Percentiles rank a stretch among this genome's conserved stretches.
phyloP scores from a whole-genome alignment of 2,113 vertebrate genomes.

The Pangasianodon hypophthalmus region DNA sequence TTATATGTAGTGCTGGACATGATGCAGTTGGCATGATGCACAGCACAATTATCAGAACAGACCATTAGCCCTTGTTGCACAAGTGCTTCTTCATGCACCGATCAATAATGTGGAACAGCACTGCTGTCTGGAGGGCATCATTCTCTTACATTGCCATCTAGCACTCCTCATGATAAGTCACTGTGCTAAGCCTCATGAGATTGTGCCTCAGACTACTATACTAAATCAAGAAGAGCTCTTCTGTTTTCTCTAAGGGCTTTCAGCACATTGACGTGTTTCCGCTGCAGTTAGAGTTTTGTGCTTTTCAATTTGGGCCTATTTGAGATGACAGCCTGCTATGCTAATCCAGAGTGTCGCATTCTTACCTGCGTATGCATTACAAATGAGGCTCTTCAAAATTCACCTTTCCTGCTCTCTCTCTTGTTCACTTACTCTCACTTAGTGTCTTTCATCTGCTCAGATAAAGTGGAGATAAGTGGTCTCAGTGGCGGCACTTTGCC shows the following conservation, averaged over 20 bases:
- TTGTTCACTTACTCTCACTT: constrained; percentile 20
- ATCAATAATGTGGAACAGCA: constrained; percentile 68
- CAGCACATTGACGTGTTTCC: constrained; percentile 16
- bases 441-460: constrained; percentile 1
- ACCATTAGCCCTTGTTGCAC: constrained; percentile 70
- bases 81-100: constrained; percentile 74
- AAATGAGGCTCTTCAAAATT: constrained; percentile 46
- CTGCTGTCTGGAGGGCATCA: constrained; percentile 50
- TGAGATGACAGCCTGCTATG: not conserved
- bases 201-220: constrained; percentile 33
- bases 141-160: constrained; percentile 65
- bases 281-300: not conserved
- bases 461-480: constrained; percentile 47
- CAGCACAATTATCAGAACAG: constrained; percentile 74
- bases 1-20: constrained; percentile 58
- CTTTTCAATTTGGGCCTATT: constrained; percentile 12
- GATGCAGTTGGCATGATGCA: constrained; percentile 64
- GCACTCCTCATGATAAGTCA: constrained; percentile 73
- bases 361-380: constrained; percentile 5
- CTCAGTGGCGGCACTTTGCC: constrained; percentile 28
- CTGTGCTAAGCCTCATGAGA: constrained; percentile 67
- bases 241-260: constrained; percentile 39
- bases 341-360: not conserved
- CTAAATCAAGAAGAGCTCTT: constrained; percentile 62
- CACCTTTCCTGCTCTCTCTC: constrained; percentile 28